A percentile compares a stretch with the other conserved stretches of the same genome.
phyloP scores from a whole-genome alignment of 2,113 vertebrate genomes.

The Vireo altiloquus region DNA sequence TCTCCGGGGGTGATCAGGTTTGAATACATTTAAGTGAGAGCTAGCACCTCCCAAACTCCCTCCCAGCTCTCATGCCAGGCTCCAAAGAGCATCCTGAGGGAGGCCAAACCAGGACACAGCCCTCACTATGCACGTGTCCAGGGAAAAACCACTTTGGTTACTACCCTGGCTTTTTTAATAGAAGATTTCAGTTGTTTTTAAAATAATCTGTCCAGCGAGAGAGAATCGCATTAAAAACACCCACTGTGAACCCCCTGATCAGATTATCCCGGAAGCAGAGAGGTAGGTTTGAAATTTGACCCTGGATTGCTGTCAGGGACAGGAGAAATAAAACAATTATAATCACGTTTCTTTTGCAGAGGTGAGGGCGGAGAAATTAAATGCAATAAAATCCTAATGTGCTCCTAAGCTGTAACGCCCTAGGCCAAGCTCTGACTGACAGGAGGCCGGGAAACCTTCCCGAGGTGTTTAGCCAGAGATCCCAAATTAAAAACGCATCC shows the following conservation, averaged over 20 bases:
- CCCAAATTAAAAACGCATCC: neutral
- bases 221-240: neutral
- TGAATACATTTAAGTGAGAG: too few species aligned
- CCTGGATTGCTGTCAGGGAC: neutral
- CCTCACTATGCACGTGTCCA: accelerated
- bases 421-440: neutral
- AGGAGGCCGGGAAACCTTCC: neutral
- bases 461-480: neutral
- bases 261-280: neutral
- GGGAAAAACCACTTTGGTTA: neutral
- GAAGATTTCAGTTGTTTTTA: neutral
- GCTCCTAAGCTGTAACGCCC: neutral
- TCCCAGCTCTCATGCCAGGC: neutral
- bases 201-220: neutral
- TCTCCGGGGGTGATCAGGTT: neutral
- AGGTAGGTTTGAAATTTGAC: neutral
- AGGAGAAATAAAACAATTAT: neutral
- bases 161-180: neutral
- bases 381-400: neutral
- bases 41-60: neutral
- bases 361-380: neutral
- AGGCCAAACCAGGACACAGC: neutral
- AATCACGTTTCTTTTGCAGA: neutral
- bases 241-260: neutral
- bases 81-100: neutral